These are phyloP conservation scores for Macrobrachium rosenbergii DNA, from an alignment of 1,140 invertebrate genomes.

Conservation along the genomic window DNA sequence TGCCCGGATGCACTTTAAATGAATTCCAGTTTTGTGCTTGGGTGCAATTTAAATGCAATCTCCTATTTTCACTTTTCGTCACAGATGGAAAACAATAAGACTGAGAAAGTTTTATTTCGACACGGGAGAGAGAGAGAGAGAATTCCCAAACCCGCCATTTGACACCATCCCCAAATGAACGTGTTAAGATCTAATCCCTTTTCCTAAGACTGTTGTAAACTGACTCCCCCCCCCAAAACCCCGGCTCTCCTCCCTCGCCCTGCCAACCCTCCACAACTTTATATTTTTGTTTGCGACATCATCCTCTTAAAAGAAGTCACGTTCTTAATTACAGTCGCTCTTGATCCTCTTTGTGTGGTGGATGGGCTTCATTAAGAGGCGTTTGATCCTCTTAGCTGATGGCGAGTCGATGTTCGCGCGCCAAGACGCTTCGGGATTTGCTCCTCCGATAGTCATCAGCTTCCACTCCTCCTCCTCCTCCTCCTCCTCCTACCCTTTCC, in stretches of 20 bases:
- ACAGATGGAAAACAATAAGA: too few species aligned
- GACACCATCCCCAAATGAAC: not conserved
- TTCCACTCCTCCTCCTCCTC: not conserved
- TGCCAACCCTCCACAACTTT: conserved; percentile 12
- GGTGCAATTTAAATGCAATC: too few species aligned
- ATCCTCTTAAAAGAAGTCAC: conserved; percentile 61
- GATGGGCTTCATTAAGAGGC: conserved; percentile 46
- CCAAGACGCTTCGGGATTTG: conserved; percentile 42
- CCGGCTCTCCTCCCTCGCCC: too few species aligned
- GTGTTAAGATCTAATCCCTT: not conserved
- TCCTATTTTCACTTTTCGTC: too few species aligned
- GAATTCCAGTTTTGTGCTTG: too few species aligned
- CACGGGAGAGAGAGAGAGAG: too few species aligned
- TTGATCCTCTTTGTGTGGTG: conserved; percentile 56
- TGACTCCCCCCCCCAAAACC: conserved; percentile 20
- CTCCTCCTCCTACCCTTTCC: not conserved
- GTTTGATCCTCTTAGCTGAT: conserved; percentile 63
- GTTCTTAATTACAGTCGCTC: conserved; percentile 58
- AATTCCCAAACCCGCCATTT: too few species aligned
- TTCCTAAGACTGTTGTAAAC: conserved; percentile 35
- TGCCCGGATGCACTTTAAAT: too few species aligned
- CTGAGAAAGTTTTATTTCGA: too few species aligned
- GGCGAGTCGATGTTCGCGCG: conserved; percentile 57
- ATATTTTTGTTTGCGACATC: conserved; percentile 56
- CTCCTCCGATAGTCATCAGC: conserved; percentile 39